Conservation (phyloP, 2,113 vertebrate species). For the Ptilorrhoa leucosticta region DNA sequence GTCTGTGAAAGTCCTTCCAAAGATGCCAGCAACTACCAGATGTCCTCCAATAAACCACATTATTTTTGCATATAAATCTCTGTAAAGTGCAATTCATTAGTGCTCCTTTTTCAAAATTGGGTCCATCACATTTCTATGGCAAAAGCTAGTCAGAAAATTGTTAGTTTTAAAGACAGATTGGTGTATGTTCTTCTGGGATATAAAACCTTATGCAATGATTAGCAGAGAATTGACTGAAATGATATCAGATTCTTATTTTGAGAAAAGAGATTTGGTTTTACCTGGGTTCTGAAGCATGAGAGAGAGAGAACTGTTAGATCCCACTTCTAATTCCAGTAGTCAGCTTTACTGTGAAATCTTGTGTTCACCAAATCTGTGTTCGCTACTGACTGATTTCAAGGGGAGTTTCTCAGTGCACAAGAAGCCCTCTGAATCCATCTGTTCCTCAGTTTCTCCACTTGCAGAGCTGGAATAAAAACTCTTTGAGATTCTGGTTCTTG, state of each 20-base stretch:
- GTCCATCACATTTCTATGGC: accelerated
- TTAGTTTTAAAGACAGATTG: background rate
- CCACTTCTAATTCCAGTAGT: background rate
- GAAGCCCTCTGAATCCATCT: background rate
- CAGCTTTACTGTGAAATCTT: background rate
- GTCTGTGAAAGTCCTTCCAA: background rate
- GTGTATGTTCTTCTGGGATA: background rate
- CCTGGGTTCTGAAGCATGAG: background rate
- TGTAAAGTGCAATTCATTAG: background rate
- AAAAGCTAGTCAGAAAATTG: background rate
- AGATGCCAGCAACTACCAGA: background rate
- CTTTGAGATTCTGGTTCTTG: background rate
- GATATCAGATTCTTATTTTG: background rate
- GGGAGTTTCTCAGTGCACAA: background rate
- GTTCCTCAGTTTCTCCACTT: background rate
- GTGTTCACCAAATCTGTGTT: background rate
- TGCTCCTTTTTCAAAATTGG: accelerated
- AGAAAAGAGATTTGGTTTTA: background rate
- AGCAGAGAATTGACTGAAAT: background rate
- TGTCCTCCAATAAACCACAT: background rate
- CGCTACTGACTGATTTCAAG: background rate
- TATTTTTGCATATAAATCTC: background rate
- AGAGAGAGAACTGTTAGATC: background rate
- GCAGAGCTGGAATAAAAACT: background rate
- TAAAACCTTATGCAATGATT: background rate